These are phyloP conservation scores for Diphyllodes magnificus DNA, from an alignment of 2,113 vertebrate species.

Conservation along the genomic window DNA sequence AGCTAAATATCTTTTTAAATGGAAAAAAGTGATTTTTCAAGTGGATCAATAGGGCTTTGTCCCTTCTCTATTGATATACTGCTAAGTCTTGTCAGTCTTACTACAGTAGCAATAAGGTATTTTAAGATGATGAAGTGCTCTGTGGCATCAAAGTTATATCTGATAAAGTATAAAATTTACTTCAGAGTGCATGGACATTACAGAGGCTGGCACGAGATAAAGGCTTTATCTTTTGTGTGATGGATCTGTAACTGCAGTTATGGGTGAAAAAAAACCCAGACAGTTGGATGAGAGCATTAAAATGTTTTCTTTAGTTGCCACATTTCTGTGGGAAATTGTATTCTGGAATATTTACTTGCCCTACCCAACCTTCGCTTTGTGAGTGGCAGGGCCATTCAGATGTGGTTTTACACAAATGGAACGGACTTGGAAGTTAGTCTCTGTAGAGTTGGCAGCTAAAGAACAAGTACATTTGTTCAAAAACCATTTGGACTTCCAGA, in stretches of 20 bases:
- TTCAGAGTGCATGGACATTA: neutral
- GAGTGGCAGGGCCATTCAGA: neutral
- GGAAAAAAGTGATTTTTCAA: neutral
- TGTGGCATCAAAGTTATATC: neutral
- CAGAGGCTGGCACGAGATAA: neutral
- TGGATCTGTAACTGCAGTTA: neutral
- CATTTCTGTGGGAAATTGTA: neutral
- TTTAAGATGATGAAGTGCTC: neutral
- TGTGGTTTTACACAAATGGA: neutral
- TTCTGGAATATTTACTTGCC: neutral
- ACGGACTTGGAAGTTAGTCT: neutral
- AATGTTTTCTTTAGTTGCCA: neutral
- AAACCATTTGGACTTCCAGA: neutral
- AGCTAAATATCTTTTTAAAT: neutral
- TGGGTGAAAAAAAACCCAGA: neutral
- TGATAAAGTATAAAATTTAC: neutral
- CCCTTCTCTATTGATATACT: neutral
- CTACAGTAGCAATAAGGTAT: neutral
- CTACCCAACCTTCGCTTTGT: neutral
- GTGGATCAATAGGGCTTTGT: neutral
- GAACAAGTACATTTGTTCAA: neutral
- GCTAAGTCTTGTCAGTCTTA: neutral
- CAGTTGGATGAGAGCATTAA: neutral
- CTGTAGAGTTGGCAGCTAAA: neutral
- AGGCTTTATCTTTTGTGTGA: neutral